Conservation (phyloP, 1,140 invertebrate genomes). For the Anastatus disparis region DNA sequence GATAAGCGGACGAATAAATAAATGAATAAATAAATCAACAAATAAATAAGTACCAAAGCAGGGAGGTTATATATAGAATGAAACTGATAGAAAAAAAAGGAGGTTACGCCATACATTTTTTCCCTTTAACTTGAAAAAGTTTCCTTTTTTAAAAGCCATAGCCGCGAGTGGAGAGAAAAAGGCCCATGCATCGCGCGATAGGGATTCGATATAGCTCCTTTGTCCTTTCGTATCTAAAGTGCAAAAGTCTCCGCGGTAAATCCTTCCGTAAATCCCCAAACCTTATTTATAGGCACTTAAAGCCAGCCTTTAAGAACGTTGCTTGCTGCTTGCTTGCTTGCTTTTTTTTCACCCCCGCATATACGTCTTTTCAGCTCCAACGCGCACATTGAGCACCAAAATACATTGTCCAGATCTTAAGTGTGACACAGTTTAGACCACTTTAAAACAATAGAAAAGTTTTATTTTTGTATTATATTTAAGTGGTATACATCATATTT, state of each 20-base stretch:
- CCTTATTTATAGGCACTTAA: constrained; percentile 53
- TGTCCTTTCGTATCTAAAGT: constrained; percentile 48
- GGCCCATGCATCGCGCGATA: constrained; percentile 29
- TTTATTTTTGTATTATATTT: too few species aligned
- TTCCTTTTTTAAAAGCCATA: constrained; percentile 35
- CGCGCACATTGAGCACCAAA: too few species aligned
- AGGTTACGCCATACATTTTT: constrained; percentile 31
- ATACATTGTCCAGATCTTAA: too few species aligned
- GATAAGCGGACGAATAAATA: too few species aligned
- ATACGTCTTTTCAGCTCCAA: constrained; percentile 4
- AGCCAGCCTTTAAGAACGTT: constrained; percentile 49
- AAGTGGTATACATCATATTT: too few species aligned
- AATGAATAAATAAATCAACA: constrained; percentile 17
- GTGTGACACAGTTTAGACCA: background rate
- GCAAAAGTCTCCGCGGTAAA: constrained; percentile 51
- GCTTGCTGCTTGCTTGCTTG: too few species aligned
- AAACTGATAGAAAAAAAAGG: constrained; percentile 1
- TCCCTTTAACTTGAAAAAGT: constrained; percentile 42
- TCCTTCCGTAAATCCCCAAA: constrained; percentile 43
- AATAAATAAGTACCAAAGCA: constrained; percentile 8
- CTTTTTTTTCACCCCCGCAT: constrained; percentile 40
- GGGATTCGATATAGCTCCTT: constrained; percentile 29
- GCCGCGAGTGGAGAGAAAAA: constrained; percentile 21
- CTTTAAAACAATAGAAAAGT: constrained; percentile 23
- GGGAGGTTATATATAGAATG: too few species aligned